These are phyloP conservation scores for Thumatha senex DNA, from an alignment of 2,888 invertebrate genomes.

Conservation along the genomic window DNA sequence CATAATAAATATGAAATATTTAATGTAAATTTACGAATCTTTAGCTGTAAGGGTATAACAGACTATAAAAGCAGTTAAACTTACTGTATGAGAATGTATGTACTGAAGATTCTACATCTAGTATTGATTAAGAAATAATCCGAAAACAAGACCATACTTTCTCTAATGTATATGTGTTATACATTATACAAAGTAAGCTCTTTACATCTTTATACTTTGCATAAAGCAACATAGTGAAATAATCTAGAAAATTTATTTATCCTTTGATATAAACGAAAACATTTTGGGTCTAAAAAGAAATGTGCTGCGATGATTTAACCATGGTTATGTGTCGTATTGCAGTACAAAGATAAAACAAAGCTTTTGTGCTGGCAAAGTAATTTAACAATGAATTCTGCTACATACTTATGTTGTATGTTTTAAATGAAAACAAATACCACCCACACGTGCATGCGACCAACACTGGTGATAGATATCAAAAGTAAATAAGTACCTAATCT, in stretches of 20 bases:
- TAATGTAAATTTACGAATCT: conserved; percentile 6
- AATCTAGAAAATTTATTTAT: too few relatives aligned
- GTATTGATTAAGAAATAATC: too few relatives aligned
- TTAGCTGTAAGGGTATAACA: not conserved
- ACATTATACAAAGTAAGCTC: too few relatives aligned
- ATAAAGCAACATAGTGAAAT: too few relatives aligned
- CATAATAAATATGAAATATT: not conserved
- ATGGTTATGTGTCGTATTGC: too few relatives aligned
- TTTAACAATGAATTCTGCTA: conserved; percentile 41
- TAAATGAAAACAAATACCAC: conserved; percentile 59
- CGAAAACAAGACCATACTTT: too few relatives aligned
- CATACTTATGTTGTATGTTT: conserved; percentile 28
- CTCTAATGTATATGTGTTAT: too few relatives aligned
- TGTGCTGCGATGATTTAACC: conserved; percentile 25
- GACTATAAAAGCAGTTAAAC: too few relatives aligned
- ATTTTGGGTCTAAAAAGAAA: conserved; percentile 13
- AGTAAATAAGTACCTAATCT: conserved; percentile 85
- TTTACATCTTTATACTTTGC: too few relatives aligned
- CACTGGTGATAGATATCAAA: conserved; percentile 78
- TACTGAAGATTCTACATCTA: too few relatives aligned
- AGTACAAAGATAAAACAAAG: conserved; percentile 46
- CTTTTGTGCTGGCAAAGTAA: conserved; percentile 56
- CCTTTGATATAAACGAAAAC: too few relatives aligned
- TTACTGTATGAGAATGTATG: too few relatives aligned
- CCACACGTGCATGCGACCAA: conserved; percentile 82